Percentiles rank a stretch among this genome's conserved stretches.
These are phyloP conservation scores for Heliopora coerulea DNA, from an alignment of 92 coral and sea anemone genomes.

Conservation along the genomic window DNA sequence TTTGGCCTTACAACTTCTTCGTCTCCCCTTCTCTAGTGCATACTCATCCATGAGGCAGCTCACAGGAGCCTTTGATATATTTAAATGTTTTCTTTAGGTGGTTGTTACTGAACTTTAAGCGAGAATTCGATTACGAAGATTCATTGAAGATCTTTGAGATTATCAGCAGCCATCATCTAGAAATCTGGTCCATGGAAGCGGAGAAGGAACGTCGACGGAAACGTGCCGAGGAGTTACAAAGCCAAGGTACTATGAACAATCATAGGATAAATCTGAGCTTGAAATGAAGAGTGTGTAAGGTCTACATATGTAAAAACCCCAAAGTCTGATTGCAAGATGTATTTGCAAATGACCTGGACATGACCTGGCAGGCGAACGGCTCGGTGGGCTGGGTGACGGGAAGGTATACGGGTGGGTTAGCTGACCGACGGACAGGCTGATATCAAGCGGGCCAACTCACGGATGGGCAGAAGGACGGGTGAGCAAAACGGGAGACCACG, in stretches of 20 bases:
- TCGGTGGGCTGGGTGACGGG: too few relatives aligned
- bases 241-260: slow-evolving; percentile 54
- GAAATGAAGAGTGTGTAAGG: background rate
- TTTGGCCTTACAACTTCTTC: too few relatives aligned
- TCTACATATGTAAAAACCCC: background rate
- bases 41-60: too few relatives aligned
- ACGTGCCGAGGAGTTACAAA: slow-evolving; percentile 76
- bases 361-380: too few relatives aligned
- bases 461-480: too few relatives aligned
- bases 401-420: too few relatives aligned
- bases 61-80: too few relatives aligned
- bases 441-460: too few relatives aligned
- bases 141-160: slow-evolving; percentile 90
- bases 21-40: too few relatives aligned
- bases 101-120: slow-evolving; percentile 84
- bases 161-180: slow-evolving; percentile 93
- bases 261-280: background rate
- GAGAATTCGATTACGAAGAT: slow-evolving; percentile 84
- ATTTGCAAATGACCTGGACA: too few relatives aligned
- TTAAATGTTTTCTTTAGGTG: slow-evolving; percentile 56
- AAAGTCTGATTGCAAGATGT: background rate
- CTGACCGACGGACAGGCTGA: too few relatives aligned
- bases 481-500: too few relatives aligned
- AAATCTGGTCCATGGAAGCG: slow-evolving; percentile 84
- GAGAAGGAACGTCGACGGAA: slow-evolving; percentile 80